Evolutionary conservation across 1,140 invertebrate species (phyloP).

Genomic region (Varroa destructor): DNA sequence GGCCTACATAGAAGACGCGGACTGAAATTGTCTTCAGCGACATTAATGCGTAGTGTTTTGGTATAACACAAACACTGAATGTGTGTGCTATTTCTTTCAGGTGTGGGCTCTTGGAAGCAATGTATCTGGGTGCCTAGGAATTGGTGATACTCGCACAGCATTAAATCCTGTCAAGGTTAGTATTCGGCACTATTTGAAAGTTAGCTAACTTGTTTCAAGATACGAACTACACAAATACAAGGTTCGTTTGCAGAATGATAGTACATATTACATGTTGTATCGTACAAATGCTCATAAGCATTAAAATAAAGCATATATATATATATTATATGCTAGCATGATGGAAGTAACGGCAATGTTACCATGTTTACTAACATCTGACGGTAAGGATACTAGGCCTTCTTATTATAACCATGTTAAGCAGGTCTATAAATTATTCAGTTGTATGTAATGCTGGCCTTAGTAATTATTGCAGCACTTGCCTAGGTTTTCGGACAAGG

Average conservation of each 20-base stretch:
- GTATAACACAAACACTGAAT: constrained; percentile 1
- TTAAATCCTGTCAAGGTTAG: constrained; percentile 26
- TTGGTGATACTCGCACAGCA: constrained; percentile 29
- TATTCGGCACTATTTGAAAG: background rate
- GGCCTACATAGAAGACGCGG: too few relatives aligned
- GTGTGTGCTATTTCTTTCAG: background rate
- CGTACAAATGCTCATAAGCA: constrained; percentile 21
- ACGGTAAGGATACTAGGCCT: too few relatives aligned
- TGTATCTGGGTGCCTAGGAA: constrained; percentile 30
- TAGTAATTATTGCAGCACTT: too few relatives aligned
- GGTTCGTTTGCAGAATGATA: background rate
- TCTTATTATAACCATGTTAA: too few relatives aligned
- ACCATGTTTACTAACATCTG: too few relatives aligned
- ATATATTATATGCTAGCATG: constrained; percentile 11
- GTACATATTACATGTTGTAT: background rate
- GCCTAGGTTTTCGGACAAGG: too few relatives aligned
- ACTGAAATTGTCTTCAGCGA: too few relatives aligned
- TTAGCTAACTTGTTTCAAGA: background rate
- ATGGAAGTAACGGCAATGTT: constrained; percentile 27
- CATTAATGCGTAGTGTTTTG: background rate
- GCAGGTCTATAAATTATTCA: too few relatives aligned
- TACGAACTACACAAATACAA: background rate
- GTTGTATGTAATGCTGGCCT: too few relatives aligned
- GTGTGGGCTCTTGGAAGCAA: constrained; percentile 31
- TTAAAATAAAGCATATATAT: constrained; percentile 38